Percentiles rank a stretch among this genome's conserved stretches.
Conservation (phyloP, 2,113 vertebrate species). For the Channa argus region DNA sequence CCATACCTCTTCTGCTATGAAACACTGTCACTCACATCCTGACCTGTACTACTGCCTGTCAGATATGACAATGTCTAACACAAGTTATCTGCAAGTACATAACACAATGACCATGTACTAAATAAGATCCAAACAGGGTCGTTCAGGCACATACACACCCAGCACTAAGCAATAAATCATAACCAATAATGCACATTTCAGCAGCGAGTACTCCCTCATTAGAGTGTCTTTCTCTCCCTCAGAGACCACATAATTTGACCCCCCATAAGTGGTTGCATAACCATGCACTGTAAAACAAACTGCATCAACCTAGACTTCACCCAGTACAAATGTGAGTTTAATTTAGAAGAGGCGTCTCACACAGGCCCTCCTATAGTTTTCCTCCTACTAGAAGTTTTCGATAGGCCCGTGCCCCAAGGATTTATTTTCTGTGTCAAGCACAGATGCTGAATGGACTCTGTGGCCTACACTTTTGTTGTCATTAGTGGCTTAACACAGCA, state of each 20-base stretch:
- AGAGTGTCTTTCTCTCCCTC: slow-evolving; percentile 2
- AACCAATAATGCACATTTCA: slow-evolving; percentile 12
- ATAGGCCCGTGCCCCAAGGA: slow-evolving; percentile 47
- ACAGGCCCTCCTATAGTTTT: slow-evolving; percentile 39
- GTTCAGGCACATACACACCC: neutral
- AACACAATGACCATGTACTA: neutral
- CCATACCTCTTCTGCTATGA: slow-evolving; percentile 44
- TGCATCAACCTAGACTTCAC: slow-evolving; percentile 41
- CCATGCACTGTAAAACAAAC: slow-evolving; percentile 1
- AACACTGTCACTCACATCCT: slow-evolving; percentile 37
- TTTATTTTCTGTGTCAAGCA: slow-evolving; percentile 49
- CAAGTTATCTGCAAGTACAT: slow-evolving; percentile 5
- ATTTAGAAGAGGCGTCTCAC: slow-evolving; percentile 51
- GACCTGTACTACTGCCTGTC: neutral
- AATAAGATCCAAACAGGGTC: neutral
- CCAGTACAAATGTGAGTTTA: slow-evolving; percentile 60
- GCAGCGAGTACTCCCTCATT: neutral
- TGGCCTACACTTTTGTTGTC: slow-evolving; percentile 56
- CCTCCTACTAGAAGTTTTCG: slow-evolving; percentile 38
- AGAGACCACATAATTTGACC: slow-evolving; percentile 17
- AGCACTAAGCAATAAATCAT: neutral
- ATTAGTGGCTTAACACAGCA: slow-evolving; percentile 25
- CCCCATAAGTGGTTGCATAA: slow-evolving; percentile 46
- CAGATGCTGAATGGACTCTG: slow-evolving; percentile 25
- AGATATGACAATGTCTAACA: slow-evolving; percentile 21